Conservation (phyloP, 2,888 invertebrate genomes). For the Pyrochroa serraticornis region DNA sequence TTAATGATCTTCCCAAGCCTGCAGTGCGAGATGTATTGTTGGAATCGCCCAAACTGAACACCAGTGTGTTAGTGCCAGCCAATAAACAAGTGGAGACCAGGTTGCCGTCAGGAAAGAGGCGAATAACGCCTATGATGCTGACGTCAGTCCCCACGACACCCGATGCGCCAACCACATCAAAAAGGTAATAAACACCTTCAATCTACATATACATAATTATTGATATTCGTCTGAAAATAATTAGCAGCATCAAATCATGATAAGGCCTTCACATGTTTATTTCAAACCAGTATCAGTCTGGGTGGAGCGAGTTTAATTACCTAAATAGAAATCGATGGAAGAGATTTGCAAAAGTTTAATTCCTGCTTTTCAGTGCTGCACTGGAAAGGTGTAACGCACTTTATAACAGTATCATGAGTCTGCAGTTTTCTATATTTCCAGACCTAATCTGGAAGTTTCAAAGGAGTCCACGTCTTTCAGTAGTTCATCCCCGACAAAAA, state of each 20-base stretch:
- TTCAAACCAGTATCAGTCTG: no score
- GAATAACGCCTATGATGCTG: constrained; percentile 96
- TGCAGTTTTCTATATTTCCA: constrained; percentile 36
- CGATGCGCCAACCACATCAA: constrained; percentile 1
- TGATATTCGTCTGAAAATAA: no score
- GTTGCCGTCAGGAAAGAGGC: constrained; percentile 90
- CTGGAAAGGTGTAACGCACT: no score
- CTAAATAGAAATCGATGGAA: no score
- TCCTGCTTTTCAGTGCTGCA: no score
- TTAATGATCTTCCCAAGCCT: constrained; percentile 25
- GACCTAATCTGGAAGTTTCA: constrained; percentile 62
- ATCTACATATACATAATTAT: no score
- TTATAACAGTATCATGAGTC: no score
- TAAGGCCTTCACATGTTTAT: no score
- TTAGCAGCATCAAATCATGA: no score
- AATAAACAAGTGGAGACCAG: constrained; percentile 93
- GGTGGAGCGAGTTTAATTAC: no score
- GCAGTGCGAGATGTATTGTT: constrained; percentile 41
- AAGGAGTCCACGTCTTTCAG: constrained; percentile 71
- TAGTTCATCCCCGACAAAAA: constrained; percentile 78
- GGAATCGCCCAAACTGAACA: constrained; percentile 44
- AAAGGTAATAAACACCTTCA: background rate
- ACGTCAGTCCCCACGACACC: constrained; percentile 35
- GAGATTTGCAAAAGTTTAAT: no score
- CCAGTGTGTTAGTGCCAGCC: constrained; percentile 67